Base-by-base conservation (phyloP, 2,888 invertebrate genomes). In the Dryobota labecula region DNA sequence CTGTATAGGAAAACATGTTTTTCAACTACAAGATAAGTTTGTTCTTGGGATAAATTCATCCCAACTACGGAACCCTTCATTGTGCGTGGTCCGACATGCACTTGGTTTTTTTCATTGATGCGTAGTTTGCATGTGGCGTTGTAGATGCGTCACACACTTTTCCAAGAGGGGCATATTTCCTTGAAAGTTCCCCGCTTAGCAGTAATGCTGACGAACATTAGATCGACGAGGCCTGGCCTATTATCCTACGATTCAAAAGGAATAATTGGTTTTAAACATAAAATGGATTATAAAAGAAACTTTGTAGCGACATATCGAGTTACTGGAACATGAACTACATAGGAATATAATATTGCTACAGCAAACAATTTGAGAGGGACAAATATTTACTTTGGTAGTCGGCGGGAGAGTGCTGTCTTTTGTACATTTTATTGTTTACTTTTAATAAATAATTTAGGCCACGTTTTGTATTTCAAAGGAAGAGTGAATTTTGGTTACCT, bases 311-410 rank as follows among this genome's bases (percentile, higher is more conserved):
- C 11, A 30, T 74, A 67, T 73, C 51, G 18, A 43, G 47, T 61
- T 69, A 13, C 76, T 41, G n/a, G 15, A 60, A 38, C n/a, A 36
- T 13, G 27, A 24, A 33, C n/a, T 53, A 61, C 30, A 36, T 24
- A 24, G 43, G 43, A 76, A 74, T 36, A 54, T 54, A 69, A 74
- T 74, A 74, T 60, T 76, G 36, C 54, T 47, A 33, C 24, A 30
- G 41, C 47, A 76, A 74, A 74, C 60, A 76, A 43, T 76, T 74
- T 43, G 76, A 49, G 36, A 41, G n/a, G n/a, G 30, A 43, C 41
- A 61, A 74, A 74, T 69, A 74, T 74, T 74, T 56, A 60, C 54
- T 49, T 24, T 15, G 18, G 33, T 8, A 4, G 47, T 4, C 11
- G 47, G 47, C 30, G 75, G 38, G 36, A 2, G 41, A 57, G 74